Evolutionary conservation across 1,140 invertebrate genomes (phyloP).

Genomic region (Lepidostoma basale): DNA sequence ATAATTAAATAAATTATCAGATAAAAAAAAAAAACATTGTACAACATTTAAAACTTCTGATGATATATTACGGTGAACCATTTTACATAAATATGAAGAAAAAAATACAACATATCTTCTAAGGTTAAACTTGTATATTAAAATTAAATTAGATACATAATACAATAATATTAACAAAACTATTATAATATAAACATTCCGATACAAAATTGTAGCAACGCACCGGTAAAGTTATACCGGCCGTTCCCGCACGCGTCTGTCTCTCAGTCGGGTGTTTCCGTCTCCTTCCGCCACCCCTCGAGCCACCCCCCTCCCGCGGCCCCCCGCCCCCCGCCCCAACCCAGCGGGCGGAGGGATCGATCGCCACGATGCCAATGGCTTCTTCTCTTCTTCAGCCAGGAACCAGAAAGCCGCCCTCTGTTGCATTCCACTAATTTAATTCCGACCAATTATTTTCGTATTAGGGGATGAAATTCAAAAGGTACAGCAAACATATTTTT

Average conservation of each 20-base stretch:
- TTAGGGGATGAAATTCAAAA: neutral
- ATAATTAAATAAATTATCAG: too few species aligned
- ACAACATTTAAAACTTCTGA: too few species aligned
- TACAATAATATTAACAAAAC: neutral
- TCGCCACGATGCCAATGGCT: constrained; percentile 1
- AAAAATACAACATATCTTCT: neutral
- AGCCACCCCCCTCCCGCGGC: constrained; percentile 14
- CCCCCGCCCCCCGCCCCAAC: constrained; percentile 5
- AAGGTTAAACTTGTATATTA: neutral
- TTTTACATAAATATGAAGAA: neutral
- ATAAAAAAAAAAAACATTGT: too few species aligned
- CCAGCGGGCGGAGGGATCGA: constrained; percentile 32
- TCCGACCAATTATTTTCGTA: too few species aligned
- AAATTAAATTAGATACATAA: neutral
- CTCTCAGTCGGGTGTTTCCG: constrained; percentile 25
- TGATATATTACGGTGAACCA: neutral
- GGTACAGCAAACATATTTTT: neutral
- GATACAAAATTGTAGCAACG: too few species aligned
- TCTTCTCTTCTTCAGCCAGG: neutral
- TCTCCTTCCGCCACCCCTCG: constrained; percentile 33
- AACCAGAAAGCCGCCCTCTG: neutral
- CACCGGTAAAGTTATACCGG: neutral
- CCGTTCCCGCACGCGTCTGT: neutral
- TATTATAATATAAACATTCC: neutral
- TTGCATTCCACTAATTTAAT: neutral